Evolutionary conservation across 2,113 vertebrate genomes (phyloP).

Genomic region (Pelobates fuscus): DNA sequence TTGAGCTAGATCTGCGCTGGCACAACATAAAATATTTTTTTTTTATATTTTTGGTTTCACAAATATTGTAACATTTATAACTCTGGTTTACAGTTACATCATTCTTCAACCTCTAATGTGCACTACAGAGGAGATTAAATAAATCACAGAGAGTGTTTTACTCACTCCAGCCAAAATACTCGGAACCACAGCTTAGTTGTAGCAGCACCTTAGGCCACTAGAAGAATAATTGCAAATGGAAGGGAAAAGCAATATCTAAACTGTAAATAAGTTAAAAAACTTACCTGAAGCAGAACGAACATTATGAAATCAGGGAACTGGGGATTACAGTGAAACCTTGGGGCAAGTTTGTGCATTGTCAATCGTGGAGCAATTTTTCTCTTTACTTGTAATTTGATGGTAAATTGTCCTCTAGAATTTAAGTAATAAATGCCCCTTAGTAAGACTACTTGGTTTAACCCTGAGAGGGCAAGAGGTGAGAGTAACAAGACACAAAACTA

Average conservation of each 20-base stretch:
- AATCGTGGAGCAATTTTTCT: conserved; percentile 34
- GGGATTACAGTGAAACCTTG: conserved; percentile 30
- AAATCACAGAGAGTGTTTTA: conserved; percentile 33
- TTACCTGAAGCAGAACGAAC: conserved; percentile 35
- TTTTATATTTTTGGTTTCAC: no score
- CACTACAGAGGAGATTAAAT: conserved; percentile 30
- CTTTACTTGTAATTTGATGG: conserved; percentile 32
- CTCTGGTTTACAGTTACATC: no score
- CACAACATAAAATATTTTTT: no score
- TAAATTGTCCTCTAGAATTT: conserved; percentile 36
- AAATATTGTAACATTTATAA: no score
- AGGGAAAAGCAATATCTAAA: conserved; percentile 41
- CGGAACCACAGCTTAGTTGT: conserved; percentile 12
- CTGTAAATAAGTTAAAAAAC: conserved; percentile 45
- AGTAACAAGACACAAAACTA: not conserved
- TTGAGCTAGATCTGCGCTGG: no score
- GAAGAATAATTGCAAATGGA: conserved; percentile 42
- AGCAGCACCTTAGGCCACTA: conserved; percentile 32
- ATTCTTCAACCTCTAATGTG: conserved; percentile 7
- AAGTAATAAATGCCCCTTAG: conserved; percentile 40
- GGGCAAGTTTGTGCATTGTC: conserved; percentile 1
- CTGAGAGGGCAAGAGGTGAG: not conserved
- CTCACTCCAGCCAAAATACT: conserved; percentile 25
- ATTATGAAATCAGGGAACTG: conserved; percentile 46
- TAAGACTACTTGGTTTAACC: conserved; percentile 11